phyloP scores from a whole-genome alignment of 2,888 invertebrate species.

The Campoplex capitator region DNA sequence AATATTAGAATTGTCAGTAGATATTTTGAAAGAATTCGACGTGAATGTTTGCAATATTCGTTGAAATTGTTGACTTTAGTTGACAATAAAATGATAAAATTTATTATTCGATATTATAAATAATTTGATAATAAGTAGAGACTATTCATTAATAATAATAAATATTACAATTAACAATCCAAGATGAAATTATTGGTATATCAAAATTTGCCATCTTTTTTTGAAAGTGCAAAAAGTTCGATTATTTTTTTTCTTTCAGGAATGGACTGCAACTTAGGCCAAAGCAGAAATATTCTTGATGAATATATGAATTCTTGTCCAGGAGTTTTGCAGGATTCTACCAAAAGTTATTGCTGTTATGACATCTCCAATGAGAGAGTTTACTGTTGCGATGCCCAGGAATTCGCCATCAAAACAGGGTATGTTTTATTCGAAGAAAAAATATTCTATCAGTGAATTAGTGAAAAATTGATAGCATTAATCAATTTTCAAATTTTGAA shows the following conservation, averaged over 20 bases:
- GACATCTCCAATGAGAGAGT: constrained; percentile 13
- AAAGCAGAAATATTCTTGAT: constrained; percentile 68
- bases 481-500: neutral
- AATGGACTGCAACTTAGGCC: constrained; percentile 72
- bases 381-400: constrained; percentile 74
- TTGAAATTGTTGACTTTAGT: neutral
- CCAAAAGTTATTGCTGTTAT: constrained; percentile 76
- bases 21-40: neutral
- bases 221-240: neutral
- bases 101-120: neutral
- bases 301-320: constrained; percentile 74
- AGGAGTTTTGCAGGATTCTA: constrained; percentile 60
- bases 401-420: constrained; percentile 72
- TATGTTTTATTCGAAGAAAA: constrained; percentile 43
- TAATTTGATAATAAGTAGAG: neutral
- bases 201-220: constrained; percentile 4
- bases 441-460: neutral
- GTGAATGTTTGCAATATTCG: neutral
- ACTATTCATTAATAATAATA: neutral
- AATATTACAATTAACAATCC: neutral
- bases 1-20: neutral
- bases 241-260: constrained; percentile 64
- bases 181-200: neutral
- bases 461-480: neutral
- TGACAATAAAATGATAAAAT: neutral